Base-by-base conservation (phyloP, 2,113 vertebrate genomes). In the Tupaia tana region DNA sequence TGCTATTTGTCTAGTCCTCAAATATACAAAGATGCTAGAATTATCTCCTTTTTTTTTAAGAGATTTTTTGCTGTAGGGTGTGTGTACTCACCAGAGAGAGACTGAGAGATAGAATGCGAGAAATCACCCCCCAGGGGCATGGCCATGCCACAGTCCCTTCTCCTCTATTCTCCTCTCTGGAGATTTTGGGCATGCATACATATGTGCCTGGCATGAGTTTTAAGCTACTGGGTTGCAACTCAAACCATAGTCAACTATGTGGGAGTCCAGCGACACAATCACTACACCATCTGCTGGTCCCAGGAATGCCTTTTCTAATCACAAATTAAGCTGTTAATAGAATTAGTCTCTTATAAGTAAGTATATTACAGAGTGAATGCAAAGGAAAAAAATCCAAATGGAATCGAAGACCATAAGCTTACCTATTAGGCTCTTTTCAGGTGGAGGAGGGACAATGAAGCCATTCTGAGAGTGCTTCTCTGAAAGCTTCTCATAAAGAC, bases 361-460 rank as follows among this genome's bases (percentile, higher is more conserved):
- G 34, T 34, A 43, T 25, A 86, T 0, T 66, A 74, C 4, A 73
- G 25, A 88, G 73, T 31, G n/a, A 88, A 66, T 9, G 16, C 71
- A 79, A 90, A 92, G 82, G 64, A 70, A 95, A 86, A 66, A 34
- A 90, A 58, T 54, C 59, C 31, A 25, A 54, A 18, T 2, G 31
- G 58, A 90, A 86, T 43, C n/a, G 61, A 66, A 73, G 79, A 67
- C 18, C 66, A 61, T 6, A 63, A n/a, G 4, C 95, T 96, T 98
- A 99, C 99, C 99, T 98, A 99, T 98, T 74, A 99, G 98, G 98
- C 99, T 99, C 97, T 99, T 99, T 98, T 99, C 99, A 0, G 99
- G 99, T 0, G 99, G 99, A 0, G 99, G 99, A 84, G 99, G 99
- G n/a, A 99, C 98, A 12, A 99, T 99, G 91, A 98, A 98, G 64